Base-by-base conservation (phyloP, 2,888 invertebrate species). In the Philopedon plagiatum region DNA sequence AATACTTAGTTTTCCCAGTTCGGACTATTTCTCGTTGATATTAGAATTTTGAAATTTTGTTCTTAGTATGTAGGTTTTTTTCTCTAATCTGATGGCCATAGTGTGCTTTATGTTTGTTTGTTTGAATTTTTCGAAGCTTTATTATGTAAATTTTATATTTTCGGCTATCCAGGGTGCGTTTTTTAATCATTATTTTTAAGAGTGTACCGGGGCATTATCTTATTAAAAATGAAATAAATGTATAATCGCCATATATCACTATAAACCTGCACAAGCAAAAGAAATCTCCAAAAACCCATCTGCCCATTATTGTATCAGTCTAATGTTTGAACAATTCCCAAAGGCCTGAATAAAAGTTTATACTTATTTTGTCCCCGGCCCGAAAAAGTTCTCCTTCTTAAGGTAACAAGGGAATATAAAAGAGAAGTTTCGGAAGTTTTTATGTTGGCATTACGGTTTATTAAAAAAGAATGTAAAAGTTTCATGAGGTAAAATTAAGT, bases 291-390 rank as follows among this genome's bases (percentile, higher is more conserved):
- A 44, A 44, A 13, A 0, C 15, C 5, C 8, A 44, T 44, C 8
- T 19, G 9, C 18, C 9, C 41, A 15, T 41, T 41, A 44, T 44
- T 21, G 32, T 32, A 18, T 11, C 29, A 7, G 29, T 9, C 51
- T 29, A 32, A 15, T n/a, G 8, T 18, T 18, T 13, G 32, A 49
- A 62, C 32, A 62, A 29, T 49, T 11, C 62, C 41, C 15, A 32
- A 29, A 49, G 62, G 62, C 46, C 9, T 13, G 29, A 62, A 49
- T 62, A 62, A 46, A 62, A 46, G 19, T 62, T 62, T 44, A 49
- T 49, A 34, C 46, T 62, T 62, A 62, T 62, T 62, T 62, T 62
- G 46, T 62, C 29, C 9, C 18, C 11, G 32, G n/a, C 44, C 46
- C 18, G 11, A 46, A 46, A 44, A 32, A 37, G 15, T 39, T 39